A percentile compares a stretch with the other conserved stretches of the same genome.
Conservation (phyloP, 2,113 vertebrate species). For the Microcebus murinus region DNA sequence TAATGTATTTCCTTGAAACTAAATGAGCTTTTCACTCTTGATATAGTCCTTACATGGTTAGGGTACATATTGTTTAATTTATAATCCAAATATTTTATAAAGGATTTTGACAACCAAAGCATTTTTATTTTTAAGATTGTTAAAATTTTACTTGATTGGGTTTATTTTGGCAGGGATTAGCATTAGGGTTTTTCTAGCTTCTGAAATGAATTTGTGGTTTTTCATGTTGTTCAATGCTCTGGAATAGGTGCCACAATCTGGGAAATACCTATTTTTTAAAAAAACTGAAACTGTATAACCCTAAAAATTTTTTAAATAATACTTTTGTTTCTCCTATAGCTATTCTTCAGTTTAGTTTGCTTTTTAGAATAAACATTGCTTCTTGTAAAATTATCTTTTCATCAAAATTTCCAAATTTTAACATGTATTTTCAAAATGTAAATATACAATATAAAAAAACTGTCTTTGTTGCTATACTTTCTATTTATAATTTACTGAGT, state of each 20-base stretch:
- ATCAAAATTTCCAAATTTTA: not conserved
- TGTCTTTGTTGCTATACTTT: not conserved
- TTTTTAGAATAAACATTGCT: not conserved
- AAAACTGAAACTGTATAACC: not conserved
- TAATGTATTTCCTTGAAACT: not conserved
- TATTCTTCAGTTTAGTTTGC: not conserved
- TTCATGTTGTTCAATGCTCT: constrained; percentile 21
- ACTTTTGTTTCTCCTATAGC: not conserved
- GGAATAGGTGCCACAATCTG: not conserved
- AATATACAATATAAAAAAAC: not conserved
- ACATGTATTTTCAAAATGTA: not conserved
- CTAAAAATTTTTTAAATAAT: not conserved
- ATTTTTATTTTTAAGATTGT: not conserved
- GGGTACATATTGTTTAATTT: not conserved
- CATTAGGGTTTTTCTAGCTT: not conserved
- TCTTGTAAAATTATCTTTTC: not conserved
- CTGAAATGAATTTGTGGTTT: constrained; percentile 6
- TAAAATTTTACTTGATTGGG: not conserved
- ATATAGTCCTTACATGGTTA: not conserved
- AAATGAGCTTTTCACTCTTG: not conserved
- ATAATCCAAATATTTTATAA: not conserved
- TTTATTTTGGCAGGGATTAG: not conserved
- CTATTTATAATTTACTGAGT: not conserved
- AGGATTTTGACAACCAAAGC: not conserved
- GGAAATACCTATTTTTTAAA: not conserved